These are phyloP conservation scores for Calliopsis andreniformis DNA, from an alignment of 1,140 invertebrate species.

Conservation along the genomic window DNA sequence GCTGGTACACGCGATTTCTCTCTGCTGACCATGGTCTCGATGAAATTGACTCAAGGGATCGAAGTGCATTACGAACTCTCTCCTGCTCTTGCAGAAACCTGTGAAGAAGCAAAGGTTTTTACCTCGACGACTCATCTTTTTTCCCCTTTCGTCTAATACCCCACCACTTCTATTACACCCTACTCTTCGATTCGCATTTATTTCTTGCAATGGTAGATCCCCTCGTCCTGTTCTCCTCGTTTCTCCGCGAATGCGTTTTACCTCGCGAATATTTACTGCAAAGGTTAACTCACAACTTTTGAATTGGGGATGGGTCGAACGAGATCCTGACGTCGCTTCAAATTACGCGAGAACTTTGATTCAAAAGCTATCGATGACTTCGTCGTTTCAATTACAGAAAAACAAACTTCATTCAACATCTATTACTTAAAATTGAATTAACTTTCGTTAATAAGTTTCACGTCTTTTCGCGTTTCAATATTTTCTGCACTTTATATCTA, in stretches of 20 bases:
- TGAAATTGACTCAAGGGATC: conserved; percentile 65
- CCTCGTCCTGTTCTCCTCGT: not conserved
- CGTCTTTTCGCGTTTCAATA: not conserved
- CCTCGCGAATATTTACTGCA: not conserved
- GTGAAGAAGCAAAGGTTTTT: conserved; percentile 54
- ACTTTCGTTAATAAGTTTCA: not conserved
- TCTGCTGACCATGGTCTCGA: conserved; percentile 62
- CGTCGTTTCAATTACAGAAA: not conserved
- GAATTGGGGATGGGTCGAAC: not conserved
- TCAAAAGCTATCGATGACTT: no score
- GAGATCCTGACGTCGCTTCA: not conserved
- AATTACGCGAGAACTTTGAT: no score
- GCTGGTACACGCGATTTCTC: conserved; percentile 64
- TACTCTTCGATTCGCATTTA: conserved; percentile 3
- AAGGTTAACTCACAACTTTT: not conserved
- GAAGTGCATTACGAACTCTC: conserved; percentile 68
- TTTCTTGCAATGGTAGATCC: not conserved
- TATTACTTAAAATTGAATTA: conserved; percentile 8
- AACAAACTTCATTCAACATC: not conserved
- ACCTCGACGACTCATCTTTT: conserved; percentile 19
- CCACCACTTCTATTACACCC: not conserved
- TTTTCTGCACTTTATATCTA: no score
- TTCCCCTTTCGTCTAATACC: conserved; percentile 13
- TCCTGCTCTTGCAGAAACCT: conserved; percentile 65
- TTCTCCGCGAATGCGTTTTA: not conserved